A percentile compares a stretch with the other conserved stretches of the same genome.
phyloP scores from a whole-genome alignment of 1,140 invertebrate genomes.

The Cydia amplana region DNA sequence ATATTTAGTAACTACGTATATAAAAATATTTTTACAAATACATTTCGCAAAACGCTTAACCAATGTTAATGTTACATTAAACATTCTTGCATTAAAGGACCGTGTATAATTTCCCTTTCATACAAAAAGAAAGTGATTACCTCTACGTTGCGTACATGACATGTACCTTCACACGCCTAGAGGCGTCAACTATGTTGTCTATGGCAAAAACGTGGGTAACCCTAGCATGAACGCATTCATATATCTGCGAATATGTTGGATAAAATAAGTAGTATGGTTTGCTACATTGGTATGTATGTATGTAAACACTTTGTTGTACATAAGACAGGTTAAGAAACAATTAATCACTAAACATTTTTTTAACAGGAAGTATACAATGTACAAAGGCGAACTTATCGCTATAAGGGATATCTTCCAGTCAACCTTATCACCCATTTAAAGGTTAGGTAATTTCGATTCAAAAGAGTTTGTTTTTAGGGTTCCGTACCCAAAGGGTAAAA shows the following conservation, averaged over 20 bases:
- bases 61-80: background rate
- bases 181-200: constrained; percentile 1
- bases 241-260: background rate
- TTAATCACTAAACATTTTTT: too few relatives aligned
- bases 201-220: background rate
- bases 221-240: background rate
- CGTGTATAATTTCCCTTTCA: background rate
- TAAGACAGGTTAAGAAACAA: too few relatives aligned
- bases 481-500: too few relatives aligned
- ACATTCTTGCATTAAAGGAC: background rate
- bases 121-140: constrained; percentile 6
- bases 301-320: too few relatives aligned
- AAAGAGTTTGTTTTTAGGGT: too few relatives aligned
- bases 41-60: background rate
- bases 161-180: background rate
- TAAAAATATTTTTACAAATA: background rate
- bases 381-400: too few relatives aligned
- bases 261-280: background rate
- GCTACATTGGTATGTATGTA: too few relatives aligned
- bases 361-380: too few relatives aligned
- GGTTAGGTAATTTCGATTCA: too few relatives aligned
- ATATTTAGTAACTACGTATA: background rate
- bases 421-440: too few relatives aligned
- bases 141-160: background rate
- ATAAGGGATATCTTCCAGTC: too few relatives aligned